phyloP scores from a whole-genome alignment of 30 jellyfish, hydroid and myxozoan species.

The Chrysaora quinquecirrha region DNA sequence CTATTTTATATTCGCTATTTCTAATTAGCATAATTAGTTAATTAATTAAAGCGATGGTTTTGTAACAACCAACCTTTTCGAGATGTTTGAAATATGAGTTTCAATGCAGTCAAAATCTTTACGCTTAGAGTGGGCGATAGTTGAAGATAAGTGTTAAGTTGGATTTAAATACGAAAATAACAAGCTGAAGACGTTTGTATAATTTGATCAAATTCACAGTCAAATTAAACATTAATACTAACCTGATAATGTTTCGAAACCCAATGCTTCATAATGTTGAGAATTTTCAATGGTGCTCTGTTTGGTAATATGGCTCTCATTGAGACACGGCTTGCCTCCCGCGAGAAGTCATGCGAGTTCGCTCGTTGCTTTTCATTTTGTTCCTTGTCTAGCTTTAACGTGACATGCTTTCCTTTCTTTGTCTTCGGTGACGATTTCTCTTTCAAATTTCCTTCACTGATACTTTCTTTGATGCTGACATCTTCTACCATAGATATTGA shows the following conservation, averaged over 20 bases:
- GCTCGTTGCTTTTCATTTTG: slow-evolving; percentile 30
- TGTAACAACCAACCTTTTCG: too few species aligned
- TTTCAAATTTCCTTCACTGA: slow-evolving; percentile 42
- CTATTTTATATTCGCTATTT: too few species aligned
- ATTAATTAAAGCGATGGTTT: too few species aligned
- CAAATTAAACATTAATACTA: too few species aligned
- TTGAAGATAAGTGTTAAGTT: too few species aligned
- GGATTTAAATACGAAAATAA: too few species aligned
- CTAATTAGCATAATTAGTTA: too few species aligned
- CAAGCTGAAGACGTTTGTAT: too few species aligned
- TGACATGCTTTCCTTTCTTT: slow-evolving; percentile 53
- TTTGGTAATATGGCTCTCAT: slow-evolving; percentile 73
- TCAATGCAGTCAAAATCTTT: too few species aligned
- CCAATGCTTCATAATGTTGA: slow-evolving; percentile 95
- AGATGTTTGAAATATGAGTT: too few species aligned
- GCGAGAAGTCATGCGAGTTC: slow-evolving; percentile 45
- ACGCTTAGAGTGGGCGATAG: too few species aligned
- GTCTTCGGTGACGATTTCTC: slow-evolving; percentile 50
- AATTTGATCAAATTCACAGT: too few species aligned
- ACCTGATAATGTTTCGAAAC: slow-evolving; percentile 90
- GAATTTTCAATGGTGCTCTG: slow-evolving; percentile 91
- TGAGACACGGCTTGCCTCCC: slow-evolving; percentile 64
- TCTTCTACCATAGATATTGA: slow-evolving; percentile 43
- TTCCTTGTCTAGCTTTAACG: slow-evolving; percentile 21
- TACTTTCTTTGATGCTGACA: slow-evolving; percentile 29